Base-by-base conservation (phyloP, 2,113 vertebrate species). In the Callorhinus ursinus region DNA sequence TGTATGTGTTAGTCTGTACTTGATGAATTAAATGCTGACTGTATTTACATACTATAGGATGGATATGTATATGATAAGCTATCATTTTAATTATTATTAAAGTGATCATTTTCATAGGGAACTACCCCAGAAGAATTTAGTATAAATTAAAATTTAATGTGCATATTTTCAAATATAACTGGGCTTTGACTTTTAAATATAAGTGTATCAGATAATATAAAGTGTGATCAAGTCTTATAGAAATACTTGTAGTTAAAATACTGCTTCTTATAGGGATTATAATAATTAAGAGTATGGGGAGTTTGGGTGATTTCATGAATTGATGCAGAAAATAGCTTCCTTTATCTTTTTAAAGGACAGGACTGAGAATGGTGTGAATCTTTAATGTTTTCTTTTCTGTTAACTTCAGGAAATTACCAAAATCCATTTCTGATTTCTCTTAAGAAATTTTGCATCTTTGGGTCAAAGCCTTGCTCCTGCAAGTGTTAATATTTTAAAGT, bases 161-260 rank as follows among this genome's bases (percentile, higher is more conserved):
- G 69, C 2, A 65, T 36, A 85, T 96, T 98, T 88, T 94, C 21
- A 96, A 80, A 81, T 95, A 24, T 33, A 96, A 93, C 57, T 84
- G 57, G 36, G 5, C 4, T 92, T 79, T 97, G 36, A 53, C 11
- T 96, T 92, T 80, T 82, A 53, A 8, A 71, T 42, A 82, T 63
- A 85, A 90, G 0, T 74, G 0, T 85, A n/a, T 79, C 18, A 90
- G 42, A 80, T 76, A 91, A 13, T 74, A 82, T 26, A 84, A 55
- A 55, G 3, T 67, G 2, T 14, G 79, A 79, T 65, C 9, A 36
- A 21, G 5, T 93, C 18, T 72, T 92, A 57, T 74, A 79, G 51
- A 74, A 93, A 87, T 2, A 57, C 1, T 86, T 72, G 16, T 85
- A 76, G 31, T 84, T 89, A 83, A 94, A 86, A 61, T 74, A 46